A percentile compares a stretch with the other conserved stretches of the same genome.
These are phyloP conservation scores for Cantharis rufa DNA, from an alignment of 2,888 invertebrate species.

Conservation along the genomic window DNA sequence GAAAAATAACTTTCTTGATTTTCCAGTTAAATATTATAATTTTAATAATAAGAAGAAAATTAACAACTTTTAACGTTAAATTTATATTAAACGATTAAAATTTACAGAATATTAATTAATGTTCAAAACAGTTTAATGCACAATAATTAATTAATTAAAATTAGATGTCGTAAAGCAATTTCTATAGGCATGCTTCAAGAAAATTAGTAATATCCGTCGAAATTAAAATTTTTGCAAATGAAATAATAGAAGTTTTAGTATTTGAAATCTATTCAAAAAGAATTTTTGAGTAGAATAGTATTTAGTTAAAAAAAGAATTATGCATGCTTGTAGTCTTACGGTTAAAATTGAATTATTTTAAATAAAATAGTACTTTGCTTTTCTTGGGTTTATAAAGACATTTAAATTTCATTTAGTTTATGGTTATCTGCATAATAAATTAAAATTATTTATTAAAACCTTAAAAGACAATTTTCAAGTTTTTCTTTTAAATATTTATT, in stretches of 20 bases:
- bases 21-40: not conserved
- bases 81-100: not conserved
- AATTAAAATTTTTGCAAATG: not conserved
- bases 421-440: not conserved
- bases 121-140: not conserved
- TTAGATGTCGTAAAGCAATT: not conserved
- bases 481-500: too few species aligned
- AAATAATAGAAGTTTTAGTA: not conserved
- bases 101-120: not conserved
- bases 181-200: not conserved
- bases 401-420: not conserved
- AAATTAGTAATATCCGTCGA: not conserved
- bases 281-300: not conserved
- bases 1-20: not conserved
- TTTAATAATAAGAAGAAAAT: not conserved
- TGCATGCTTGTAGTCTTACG: too few species aligned
- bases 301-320: not conserved
- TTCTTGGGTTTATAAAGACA: not conserved
- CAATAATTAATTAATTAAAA: not conserved
- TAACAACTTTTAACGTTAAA: not conserved
- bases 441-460: too few species aligned
- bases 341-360: not conserved
- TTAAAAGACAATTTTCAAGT: too few species aligned
- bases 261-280: too few species aligned
- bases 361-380: not conserved